A percentile compares a stretch with the other conserved stretches of the same genome.
phyloP scores from a whole-genome alignment of 2,888 invertebrate genomes.

The Calameuta idolon region DNA sequence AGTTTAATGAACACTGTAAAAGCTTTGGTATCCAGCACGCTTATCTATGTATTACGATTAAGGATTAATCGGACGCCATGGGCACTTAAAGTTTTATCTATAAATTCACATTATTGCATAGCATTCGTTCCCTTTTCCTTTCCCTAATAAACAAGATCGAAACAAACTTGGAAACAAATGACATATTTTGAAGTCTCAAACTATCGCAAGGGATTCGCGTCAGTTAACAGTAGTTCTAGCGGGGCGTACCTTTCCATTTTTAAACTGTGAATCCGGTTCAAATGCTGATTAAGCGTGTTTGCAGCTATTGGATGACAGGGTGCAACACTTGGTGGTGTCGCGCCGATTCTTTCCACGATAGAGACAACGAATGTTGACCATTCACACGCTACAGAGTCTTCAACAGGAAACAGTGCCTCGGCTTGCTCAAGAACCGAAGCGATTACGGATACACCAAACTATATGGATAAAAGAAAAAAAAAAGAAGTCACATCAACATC shows the following conservation, averaged over 20 bases:
- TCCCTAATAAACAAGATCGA: constrained; percentile 28
- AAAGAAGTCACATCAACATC: not conserved
- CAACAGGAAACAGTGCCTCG: constrained; percentile 66
- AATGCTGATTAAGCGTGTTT: constrained; percentile 54
- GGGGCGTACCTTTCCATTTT: constrained; percentile 52
- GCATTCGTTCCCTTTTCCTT: constrained; percentile 23
- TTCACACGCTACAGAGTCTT: constrained; percentile 41
- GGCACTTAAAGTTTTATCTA: constrained; percentile 38
- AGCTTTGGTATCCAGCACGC: constrained; percentile 29
- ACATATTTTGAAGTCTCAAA: constrained; percentile 35
- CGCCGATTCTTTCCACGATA: constrained; percentile 49
- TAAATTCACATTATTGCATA: constrained; percentile 15
- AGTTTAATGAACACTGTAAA: not conserved
- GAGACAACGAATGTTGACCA: constrained; percentile 58
- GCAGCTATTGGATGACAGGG: constrained; percentile 57
- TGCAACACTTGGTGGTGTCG: constrained; percentile 47
- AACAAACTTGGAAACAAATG: constrained; percentile 10
- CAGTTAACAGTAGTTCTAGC: constrained; percentile 58
- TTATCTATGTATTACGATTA: constrained; percentile 16
- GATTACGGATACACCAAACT: constrained; percentile 73
- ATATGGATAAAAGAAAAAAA: constrained; percentile 38
- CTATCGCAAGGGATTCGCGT: constrained; percentile 61
- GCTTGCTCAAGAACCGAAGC: constrained; percentile 69
- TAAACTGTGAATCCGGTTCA: constrained; percentile 52
- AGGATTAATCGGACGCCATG: constrained; percentile 22